These are phyloP conservation scores for Vandiemenella viatica DNA, from an alignment of 2,888 invertebrate species.

Conservation along the genomic window DNA sequence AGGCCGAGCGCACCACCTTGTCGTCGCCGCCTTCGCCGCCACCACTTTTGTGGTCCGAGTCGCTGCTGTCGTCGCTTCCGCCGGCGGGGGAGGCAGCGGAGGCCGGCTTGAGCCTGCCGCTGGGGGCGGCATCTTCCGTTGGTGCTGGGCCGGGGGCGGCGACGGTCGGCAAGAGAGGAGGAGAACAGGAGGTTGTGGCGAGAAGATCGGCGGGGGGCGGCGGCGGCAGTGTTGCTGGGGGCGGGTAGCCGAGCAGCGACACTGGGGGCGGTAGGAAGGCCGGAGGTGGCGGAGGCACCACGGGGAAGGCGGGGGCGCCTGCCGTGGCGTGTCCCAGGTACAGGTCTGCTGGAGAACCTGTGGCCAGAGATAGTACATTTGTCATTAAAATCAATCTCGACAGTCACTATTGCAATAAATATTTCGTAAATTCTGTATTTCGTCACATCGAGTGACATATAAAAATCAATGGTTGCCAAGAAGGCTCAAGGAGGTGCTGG, in stretches of 20 bases:
- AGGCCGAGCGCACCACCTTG: constrained; percentile 18
- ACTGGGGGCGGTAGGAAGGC: constrained; percentile 25
- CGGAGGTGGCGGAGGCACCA: background rate
- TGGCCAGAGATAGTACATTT: constrained; percentile 1
- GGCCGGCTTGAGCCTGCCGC: constrained; percentile 34
- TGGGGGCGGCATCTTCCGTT: constrained; percentile 27
- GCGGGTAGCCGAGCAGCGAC: constrained; percentile 22
- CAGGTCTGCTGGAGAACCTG: constrained; percentile 18
- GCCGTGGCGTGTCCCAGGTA: background rate
- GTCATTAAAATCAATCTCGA: no score
- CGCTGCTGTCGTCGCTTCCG: constrained; percentile 41
- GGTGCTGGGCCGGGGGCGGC: background rate
- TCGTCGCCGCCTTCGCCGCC: constrained; percentile 27
- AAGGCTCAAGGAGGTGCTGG: no score
- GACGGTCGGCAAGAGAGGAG: no score
- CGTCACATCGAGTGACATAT: no score
- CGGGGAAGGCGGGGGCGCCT: background rate
- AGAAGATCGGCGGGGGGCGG: no score
- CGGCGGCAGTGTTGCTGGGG: constrained; percentile 14
- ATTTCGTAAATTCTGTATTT: no score
- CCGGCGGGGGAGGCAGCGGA: constrained; percentile 28
- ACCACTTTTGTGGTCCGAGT: constrained; percentile 33
- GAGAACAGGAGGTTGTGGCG: no score
- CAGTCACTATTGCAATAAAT: no score
- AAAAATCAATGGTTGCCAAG: no score